Base-by-base conservation (phyloP, 2,888 invertebrate species). In the Panzeria rudis region DNA sequence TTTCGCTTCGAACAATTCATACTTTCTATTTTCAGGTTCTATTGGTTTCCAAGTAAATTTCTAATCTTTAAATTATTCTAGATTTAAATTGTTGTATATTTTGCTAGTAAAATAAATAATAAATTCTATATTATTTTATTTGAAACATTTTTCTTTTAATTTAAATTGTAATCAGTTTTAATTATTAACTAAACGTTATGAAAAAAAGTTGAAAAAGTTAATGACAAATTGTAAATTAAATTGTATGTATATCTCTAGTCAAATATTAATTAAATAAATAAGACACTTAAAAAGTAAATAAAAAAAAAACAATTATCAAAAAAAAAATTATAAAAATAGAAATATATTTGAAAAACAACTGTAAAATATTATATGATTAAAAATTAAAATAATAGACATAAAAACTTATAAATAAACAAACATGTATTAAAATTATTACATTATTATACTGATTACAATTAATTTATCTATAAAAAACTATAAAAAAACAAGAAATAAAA, bases 151-250 rank as follows among this genome's bases (percentile, higher is more conserved):
- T 5, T 8, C 17, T 50, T 17, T 50, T 50, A 2, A 41, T 64
- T n/a, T 75, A 20, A 15, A 77, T 77, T 77, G 35, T 77, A 15
- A 77, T 38, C 8, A 2, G n/a, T 62, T 54, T 54, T 23, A 35
- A 15, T 69, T 23, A 50, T 59, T 35, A 17, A 35, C 11, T 15
- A 25, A 29, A 5, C 13, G 9, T 20, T 71, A 47, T 17, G 5
- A 32, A 75, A 61, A 35, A 20, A 75, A 50, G 17, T 11, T n/a
- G 13, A 38, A 52, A 64, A 75, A 41, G 17, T 62, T 23, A 79
- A 69, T 82, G 69, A 71, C 62, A 76, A 82, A 54, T 47, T 82
- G 82, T 82, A 82, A 47, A 82, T 82, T 61, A 56, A 76, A 82
- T 61, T 82, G 62, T 76, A 69, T 82, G 82, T 82, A 80, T 35